phyloP scores from a whole-genome alignment of 2,113 vertebrate genomes.

The Syrrhaptes paradoxus region DNA sequence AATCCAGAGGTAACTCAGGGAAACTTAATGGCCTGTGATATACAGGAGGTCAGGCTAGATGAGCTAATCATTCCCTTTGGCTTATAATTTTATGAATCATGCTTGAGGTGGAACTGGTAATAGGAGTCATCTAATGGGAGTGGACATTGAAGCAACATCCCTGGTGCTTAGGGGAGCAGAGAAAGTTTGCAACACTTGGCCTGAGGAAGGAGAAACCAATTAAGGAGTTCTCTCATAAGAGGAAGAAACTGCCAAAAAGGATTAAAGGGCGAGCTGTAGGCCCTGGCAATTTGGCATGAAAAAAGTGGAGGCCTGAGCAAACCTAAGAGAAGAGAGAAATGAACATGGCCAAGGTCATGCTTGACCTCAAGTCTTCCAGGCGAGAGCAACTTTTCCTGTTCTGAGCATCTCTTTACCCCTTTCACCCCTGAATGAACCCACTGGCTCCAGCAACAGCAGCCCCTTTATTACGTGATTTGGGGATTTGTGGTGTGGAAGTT shows the following conservation, averaged over 20 bases:
- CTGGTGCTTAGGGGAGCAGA: conserved; percentile 36
- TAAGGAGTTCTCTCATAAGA: conserved; percentile 4
- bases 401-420: background rate
- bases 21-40: conserved; percentile 17
- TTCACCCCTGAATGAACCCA: background rate
- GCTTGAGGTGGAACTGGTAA: conserved; percentile 60
- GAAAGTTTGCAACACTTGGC: conserved; percentile 40
- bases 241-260: conserved; percentile 15
- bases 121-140: conserved; percentile 58
- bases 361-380: background rate
- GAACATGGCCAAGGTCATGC: background rate
- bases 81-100: conserved; percentile 62
- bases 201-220: conserved; percentile 21
- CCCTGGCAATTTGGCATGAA: conserved; percentile 1
- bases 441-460: background rate
- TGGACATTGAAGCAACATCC: conserved; percentile 52
- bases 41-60: conserved; percentile 46
- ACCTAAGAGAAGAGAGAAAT: background rate
- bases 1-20: conserved; percentile 51
- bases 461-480: rapidly evolving
- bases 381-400: background rate
- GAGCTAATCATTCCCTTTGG: conserved; percentile 49
- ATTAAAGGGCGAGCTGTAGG: conserved; percentile 61
- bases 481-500: background rate
- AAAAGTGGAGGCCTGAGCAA: background rate